Evolutionary conservation across 2,888 invertebrate species (phyloP), one percentile per base, ranked within the genome.

Genomic region (Chalcis sispes): DNA sequence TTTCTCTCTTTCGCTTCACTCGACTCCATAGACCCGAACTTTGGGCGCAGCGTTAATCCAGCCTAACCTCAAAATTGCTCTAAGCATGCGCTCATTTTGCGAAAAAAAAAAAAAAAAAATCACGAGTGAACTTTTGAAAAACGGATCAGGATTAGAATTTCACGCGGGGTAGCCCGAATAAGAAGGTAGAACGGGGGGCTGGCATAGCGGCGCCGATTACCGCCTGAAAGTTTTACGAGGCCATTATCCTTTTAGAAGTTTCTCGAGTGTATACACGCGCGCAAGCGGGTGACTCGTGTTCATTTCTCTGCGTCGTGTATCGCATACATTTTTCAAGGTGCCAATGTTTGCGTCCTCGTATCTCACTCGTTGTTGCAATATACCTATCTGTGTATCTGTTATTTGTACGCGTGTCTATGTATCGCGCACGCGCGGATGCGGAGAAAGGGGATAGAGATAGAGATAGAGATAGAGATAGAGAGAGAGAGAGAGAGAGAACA

Each of bases 121-220:
- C 50, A 2, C 3, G 4, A 3, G 20, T 20, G 42, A 42, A 50
- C 4, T 36, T n/a, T 25, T 18, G 29, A 18, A 18, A 71, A 71
- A 70, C 59, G 27, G 70, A 70, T 61, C 61, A 71, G 52, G 52
- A 71, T 59, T 58, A 48, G 59, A 58, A 69, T 69, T 36, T 69
- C 48, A n/a, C n/a, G n/a, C n/a, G n/a, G n/a, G n/a, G n/a, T n/a
- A n/a, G n/a, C n/a, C n/a, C n/a, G n/a, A n/a, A n/a, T n/a, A n/a
- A n/a, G n/a, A n/a, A n/a, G 3, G 13, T 13, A 2, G 3, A 42
- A 13, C 3, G 25, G 7, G n/a, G 13, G 8, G 27, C 13, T n/a
- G 65, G 36, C 36, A 46, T n/a, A n/a, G n/a, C n/a, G n/a, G n/a
- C 46, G 10, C 3, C 20, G 50, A 50, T 50, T 50, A 10, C 50